phyloP scores from a whole-genome alignment of 2,797 vertebrate genomes.

The Smutsia temminckii region DNA sequence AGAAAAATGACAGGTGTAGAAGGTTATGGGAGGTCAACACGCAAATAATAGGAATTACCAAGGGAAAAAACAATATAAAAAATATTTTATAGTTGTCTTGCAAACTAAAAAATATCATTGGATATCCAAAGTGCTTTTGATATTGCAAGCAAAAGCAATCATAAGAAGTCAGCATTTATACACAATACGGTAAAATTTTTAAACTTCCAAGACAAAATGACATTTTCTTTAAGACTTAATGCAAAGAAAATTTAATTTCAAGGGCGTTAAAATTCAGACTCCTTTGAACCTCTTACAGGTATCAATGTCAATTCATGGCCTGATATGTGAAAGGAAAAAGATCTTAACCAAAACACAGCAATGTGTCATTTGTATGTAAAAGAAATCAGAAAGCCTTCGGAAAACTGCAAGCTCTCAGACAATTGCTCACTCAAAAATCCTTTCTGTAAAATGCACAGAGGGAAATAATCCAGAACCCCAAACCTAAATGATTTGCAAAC shows the following conservation, averaged over 20 bases:
- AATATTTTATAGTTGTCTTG: background rate
- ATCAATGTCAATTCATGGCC: background rate
- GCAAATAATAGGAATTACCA: conserved; percentile 46
- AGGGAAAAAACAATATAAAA: background rate
- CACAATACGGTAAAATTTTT: background rate
- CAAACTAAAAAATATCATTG: background rate
- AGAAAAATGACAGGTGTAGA: background rate
- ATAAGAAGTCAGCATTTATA: background rate
- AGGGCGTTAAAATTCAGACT: background rate
- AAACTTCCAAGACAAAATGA: background rate
- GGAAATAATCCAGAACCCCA: background rate
- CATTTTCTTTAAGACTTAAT: background rate
- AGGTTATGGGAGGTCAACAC: background rate
- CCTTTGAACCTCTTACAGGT: background rate
- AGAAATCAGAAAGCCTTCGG: background rate
- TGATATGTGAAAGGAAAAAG: background rate
- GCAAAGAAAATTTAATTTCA: background rate
- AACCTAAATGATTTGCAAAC: background rate
- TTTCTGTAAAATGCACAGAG: background rate
- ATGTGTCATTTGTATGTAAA: background rate
- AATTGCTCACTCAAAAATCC: background rate
- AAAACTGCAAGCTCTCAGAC: background rate
- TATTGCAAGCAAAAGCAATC: background rate
- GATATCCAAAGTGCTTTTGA: background rate
- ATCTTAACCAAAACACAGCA: background rate